Percentiles rank a stretch among this genome's conserved stretches.
These are phyloP conservation scores for Drosophila athabasca DNA, from an alignment of 1,140 invertebrate species.

Conservation along the genomic window DNA sequence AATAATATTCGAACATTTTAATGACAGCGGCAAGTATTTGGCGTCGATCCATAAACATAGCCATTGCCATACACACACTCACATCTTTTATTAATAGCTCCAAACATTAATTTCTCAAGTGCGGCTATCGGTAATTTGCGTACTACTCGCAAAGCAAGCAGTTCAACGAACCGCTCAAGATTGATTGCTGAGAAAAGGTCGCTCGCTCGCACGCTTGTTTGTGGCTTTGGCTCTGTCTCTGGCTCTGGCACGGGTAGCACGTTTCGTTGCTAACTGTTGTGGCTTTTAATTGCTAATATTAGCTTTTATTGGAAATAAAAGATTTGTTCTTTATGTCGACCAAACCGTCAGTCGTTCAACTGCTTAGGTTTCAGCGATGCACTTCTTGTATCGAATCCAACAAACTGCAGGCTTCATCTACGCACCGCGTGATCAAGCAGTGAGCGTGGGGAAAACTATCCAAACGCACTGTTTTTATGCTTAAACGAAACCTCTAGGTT, in stretches of 20 bases:
- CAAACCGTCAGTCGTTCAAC: too few species aligned
- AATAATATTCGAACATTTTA: slow-evolving; percentile 45
- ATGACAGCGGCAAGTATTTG: slow-evolving; percentile 43
- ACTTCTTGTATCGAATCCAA: too few species aligned
- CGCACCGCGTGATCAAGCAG: too few species aligned
- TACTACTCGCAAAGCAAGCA: slow-evolving; percentile 41
- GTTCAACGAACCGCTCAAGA: slow-evolving; percentile 66
- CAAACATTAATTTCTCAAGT: slow-evolving; percentile 53
- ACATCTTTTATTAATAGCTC: slow-evolving; percentile 52
- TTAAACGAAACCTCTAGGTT: too few species aligned
- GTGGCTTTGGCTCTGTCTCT: slow-evolving; percentile 9
- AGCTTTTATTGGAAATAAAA: too few species aligned
- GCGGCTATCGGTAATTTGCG: slow-evolving; percentile 77
- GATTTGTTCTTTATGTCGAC: too few species aligned
- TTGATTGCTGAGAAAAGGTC: slow-evolving; percentile 58
- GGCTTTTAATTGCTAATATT: too few species aligned
- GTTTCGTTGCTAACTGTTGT: slow-evolving; percentile 35
- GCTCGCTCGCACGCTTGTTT: slow-evolving; percentile 7
- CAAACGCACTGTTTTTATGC: too few species aligned
- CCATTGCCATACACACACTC: slow-evolving; percentile 6
- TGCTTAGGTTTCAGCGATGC: too few species aligned
- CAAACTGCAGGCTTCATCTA: too few species aligned
- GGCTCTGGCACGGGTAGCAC: slow-evolving; percentile 49
- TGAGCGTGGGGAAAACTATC: too few species aligned
- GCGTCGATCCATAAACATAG: too few species aligned